phyloP scores from a whole-genome alignment of 2,113 vertebrate species.

The Thunnus thynnus region DNA sequence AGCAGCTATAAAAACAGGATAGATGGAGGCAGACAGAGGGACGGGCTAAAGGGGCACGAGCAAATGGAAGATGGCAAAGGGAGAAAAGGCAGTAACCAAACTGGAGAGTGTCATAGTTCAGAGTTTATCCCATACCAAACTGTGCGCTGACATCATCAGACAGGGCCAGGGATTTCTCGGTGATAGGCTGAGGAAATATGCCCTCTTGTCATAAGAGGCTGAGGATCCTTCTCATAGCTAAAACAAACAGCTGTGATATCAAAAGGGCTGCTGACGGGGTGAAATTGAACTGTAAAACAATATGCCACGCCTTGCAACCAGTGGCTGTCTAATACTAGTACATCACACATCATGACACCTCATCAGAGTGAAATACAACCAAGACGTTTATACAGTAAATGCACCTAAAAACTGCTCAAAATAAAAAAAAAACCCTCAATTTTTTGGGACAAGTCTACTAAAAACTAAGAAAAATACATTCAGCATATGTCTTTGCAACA shows the following conservation, averaged over 20 bases:
- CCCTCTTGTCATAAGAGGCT: constrained; percentile 58
- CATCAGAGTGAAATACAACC: constrained; percentile 64
- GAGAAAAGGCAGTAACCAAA: constrained; percentile 18
- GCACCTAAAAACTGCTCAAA: constrained; percentile 32
- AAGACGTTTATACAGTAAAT: constrained; percentile 42
- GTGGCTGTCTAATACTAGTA: constrained; percentile 64
- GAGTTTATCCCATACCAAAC: constrained; percentile 34
- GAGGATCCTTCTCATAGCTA: constrained; percentile 60
- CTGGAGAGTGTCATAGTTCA: constrained; percentile 23
- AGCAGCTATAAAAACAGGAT: constrained; percentile 56
- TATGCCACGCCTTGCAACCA: constrained; percentile 51
- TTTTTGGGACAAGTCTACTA: constrained; percentile 5
- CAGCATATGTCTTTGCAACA: constrained; percentile 2
- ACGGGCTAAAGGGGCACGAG: constrained; percentile 10
- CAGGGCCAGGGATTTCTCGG: constrained; percentile 46
- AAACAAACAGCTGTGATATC: constrained; percentile 79
- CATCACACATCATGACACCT: constrained; percentile 71
- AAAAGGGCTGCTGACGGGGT: constrained; percentile 72
- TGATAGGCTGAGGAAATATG: constrained; percentile 66
- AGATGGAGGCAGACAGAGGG: constrained; percentile 41
- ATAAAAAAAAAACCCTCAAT: constrained; percentile 19
- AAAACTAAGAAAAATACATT: constrained; percentile 11
- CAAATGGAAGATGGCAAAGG: constrained; percentile 1
- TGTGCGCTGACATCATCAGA: constrained; percentile 72
- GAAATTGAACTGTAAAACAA: constrained; percentile 80